Percentiles rank a stretch among this genome's conserved stretches.
Evolutionary conservation across 92 coral and sea anemone species (phyloP).

Genomic region (Porites rus): DNA sequence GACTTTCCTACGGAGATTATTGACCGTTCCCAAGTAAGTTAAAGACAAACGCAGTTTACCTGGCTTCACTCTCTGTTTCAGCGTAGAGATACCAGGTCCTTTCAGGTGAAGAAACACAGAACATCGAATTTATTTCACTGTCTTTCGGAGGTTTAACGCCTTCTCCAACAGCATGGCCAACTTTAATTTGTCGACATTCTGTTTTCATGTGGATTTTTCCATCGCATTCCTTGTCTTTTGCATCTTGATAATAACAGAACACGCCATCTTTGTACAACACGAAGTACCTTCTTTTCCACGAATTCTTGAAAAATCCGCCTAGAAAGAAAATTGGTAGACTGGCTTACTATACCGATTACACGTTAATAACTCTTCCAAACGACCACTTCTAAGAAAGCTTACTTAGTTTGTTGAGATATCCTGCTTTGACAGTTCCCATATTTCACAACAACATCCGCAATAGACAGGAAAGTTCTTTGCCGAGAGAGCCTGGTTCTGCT

Average conservation of each 20-base stretch:
- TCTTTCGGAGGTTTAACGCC: slow-evolving; percentile 86
- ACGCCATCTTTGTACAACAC: slow-evolving; percentile 94
- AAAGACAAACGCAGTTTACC: slow-evolving; percentile 42
- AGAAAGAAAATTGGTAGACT: background rate
- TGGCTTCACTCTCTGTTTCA: slow-evolving; percentile 87
- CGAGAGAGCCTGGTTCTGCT: too few relatives aligned
- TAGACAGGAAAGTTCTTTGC: background rate
- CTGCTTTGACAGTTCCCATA: slow-evolving; percentile 96
- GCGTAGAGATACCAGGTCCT: slow-evolving; percentile 91
- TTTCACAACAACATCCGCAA: background rate
- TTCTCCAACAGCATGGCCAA: slow-evolving; percentile 82
- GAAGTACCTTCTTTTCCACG: slow-evolving; percentile 95
- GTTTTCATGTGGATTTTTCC: slow-evolving; percentile 89
- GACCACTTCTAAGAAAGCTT: slow-evolving; percentile 16
- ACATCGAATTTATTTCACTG: slow-evolving; percentile 73
- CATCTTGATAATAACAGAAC: slow-evolving; percentile 89
- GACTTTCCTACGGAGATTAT: too few relatives aligned
- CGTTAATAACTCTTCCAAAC: background rate
- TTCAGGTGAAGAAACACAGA: slow-evolving; percentile 86
- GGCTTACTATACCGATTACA: background rate
- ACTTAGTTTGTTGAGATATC: slow-evolving; percentile 93
- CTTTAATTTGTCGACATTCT: slow-evolving; percentile 84
- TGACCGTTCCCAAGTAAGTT: too few relatives aligned
- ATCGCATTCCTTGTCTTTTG: slow-evolving; percentile 85
- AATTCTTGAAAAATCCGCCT: slow-evolving; percentile 97